Evolutionary conservation across 2,113 vertebrate species (phyloP).

Genomic region (Pteronura brasiliensis): DNA sequence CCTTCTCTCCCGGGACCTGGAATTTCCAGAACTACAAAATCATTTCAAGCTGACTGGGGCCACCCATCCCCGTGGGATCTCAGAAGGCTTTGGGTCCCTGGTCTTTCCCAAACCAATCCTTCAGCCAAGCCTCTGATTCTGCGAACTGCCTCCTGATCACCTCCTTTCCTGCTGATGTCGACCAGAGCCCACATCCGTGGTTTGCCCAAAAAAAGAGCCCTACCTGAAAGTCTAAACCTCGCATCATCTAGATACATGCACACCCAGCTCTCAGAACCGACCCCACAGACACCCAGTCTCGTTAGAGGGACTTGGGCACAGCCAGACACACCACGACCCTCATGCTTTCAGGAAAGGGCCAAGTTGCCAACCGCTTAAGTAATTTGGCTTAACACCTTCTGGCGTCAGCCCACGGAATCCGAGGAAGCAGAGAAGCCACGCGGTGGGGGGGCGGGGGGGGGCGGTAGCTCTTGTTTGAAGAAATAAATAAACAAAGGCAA

Average conservation of each 20-base stretch:
- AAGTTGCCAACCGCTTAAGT: too few relatives aligned
- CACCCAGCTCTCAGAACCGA: background rate
- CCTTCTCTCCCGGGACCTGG: background rate
- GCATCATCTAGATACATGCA: background rate
- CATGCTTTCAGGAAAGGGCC: rapidly evolving
- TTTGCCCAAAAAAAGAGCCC: background rate
- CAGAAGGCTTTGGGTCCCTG: background rate
- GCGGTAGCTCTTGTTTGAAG: background rate
- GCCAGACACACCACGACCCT: background rate
- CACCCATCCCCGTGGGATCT: background rate
- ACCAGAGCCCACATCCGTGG: background rate
- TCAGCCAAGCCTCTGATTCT: background rate
- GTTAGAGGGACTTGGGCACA: background rate
- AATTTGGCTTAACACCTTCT: background rate
- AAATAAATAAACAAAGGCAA: background rate
- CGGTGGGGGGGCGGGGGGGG: rapidly evolving
- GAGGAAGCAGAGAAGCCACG: rapidly evolving
- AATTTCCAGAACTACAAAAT: background rate
- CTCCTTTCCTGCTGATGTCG: background rate
- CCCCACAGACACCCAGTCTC: background rate
- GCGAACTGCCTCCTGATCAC: background rate
- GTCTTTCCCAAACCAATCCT: background rate
- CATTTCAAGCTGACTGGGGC: background rate
- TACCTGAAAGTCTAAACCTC: background rate
- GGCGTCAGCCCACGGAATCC: rapidly evolving